These are phyloP conservation scores for Cantharis nigra DNA, from an alignment of 2,888 invertebrate genomes.

Conservation along the genomic window DNA sequence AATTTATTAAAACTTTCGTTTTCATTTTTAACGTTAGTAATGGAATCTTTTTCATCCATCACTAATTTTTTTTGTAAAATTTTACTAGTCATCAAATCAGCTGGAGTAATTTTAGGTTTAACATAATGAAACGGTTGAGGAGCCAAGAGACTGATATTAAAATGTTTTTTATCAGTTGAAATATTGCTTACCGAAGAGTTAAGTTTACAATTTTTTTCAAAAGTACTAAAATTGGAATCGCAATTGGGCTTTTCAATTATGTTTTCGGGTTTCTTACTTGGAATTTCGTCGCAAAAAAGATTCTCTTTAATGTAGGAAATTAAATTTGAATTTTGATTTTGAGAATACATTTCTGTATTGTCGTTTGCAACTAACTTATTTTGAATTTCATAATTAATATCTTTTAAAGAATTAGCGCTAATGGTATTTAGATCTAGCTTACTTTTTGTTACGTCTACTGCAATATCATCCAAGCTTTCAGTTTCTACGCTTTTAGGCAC, in stretches of 20 bases:
- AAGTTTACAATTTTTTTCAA: background rate
- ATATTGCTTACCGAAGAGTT: background rate
- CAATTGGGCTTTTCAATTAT: background rate
- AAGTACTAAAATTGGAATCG: background rate
- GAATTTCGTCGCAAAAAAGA: background rate
- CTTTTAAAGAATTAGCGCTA: background rate
- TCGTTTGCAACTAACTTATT: background rate
- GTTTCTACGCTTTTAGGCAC: background rate
- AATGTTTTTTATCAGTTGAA: background rate
- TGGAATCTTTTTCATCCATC: slow-evolving; percentile 37
- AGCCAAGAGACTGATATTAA: background rate
- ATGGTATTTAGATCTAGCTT: slow-evolving; percentile 8
- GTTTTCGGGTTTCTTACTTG: background rate
- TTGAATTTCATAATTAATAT: background rate
- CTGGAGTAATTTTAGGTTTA: slow-evolving; percentile 7
- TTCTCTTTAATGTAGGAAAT: slow-evolving; percentile 14
- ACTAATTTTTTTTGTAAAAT: slow-evolving; percentile 44
- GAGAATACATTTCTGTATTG: background rate
- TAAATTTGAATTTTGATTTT: slow-evolving; percentile 1
- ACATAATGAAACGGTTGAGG: background rate
- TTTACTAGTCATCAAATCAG: slow-evolving; percentile 6
- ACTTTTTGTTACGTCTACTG: slow-evolving; percentile 14
- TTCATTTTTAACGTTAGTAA: background rate
- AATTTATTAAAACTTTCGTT: slow-evolving; percentile 60
- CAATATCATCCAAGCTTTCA: background rate